Base-by-base conservation (phyloP, 2,888 invertebrate species). In the Thymelicus lineola region DNA sequence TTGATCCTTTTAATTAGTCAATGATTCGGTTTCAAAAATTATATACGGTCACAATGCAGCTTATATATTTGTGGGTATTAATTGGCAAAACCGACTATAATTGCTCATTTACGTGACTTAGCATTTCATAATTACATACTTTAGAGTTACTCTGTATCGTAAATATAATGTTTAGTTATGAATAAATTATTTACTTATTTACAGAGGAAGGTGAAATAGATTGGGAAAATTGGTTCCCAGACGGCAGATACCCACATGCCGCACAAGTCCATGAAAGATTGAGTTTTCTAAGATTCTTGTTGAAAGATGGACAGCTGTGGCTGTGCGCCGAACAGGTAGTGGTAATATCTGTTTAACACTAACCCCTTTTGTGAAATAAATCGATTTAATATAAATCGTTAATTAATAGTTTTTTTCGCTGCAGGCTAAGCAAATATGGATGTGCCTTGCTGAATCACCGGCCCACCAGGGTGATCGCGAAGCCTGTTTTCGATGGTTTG, bases 401-500 rank as follows among this genome's bases (percentile, higher is more conserved):
- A 59, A 57, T 50, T 66, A 46, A 28, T 45, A 42, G 14, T 65
- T 35, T 48, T 60, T 28, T 55, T 12, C 20, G 10, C 20, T 20
- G 65, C 77, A 94, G 95, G 99, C 99, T 7, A 98, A 98, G 90
- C 97, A 98, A 93, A 98, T 99, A 79, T 99, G 99, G 99, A 96
- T 98, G 80, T 98, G 98, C 88, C 94, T 99, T 72, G 98, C 99
- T 2, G 98, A 98, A 86, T 96, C 96, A 82, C 98, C 98, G 12
- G 98, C 98, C 12, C 98, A 98, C 86, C 95, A 97, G 14, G 96
- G 97, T 1, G 99, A 99, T 88, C 95, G 99, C 50, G 99, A 99
- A 88, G 98, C 98, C 45, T 99, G 99, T 89, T 99, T 99, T 91
- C 97, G 98, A 80, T 99, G 99, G 99, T 99, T 99, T 93, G 98